Evolutionary conservation across 2,888 invertebrate genomes (phyloP).

Genomic region (Gibbula magus): DNA sequence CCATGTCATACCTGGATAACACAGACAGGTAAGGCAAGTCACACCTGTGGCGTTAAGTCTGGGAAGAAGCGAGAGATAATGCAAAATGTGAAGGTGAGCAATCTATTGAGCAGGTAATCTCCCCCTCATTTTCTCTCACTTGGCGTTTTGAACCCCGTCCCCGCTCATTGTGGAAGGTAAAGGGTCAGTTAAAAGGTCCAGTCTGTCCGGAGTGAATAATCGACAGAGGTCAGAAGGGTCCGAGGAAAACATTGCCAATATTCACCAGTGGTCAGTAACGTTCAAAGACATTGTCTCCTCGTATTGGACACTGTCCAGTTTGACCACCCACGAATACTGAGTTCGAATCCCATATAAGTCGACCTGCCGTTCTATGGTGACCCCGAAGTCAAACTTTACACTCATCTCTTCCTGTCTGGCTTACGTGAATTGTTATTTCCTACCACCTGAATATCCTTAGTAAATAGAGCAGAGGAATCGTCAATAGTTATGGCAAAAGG

Average conservation of each 20-base stretch:
- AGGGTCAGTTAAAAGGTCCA: neutral
- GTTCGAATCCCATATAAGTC: neutral
- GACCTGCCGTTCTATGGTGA: too few relatives aligned
- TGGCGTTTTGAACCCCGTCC: conserved; percentile 12
- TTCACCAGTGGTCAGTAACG: neutral
- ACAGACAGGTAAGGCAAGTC: conserved; percentile 5
- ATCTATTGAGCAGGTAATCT: conserved; percentile 7
- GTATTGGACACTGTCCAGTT: neutral
- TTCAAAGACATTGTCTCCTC: conserved; percentile 15
- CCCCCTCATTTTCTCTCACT: neutral
- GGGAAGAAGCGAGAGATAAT: neutral
- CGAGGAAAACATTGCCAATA: conserved; percentile 1
- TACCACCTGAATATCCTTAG: too few relatives aligned
- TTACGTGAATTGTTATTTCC: too few relatives aligned
- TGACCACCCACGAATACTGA: conserved; percentile 15
- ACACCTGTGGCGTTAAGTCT: neutral
- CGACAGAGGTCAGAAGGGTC: neutral
- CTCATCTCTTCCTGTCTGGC: neutral
- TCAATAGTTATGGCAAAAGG: too few relatives aligned
- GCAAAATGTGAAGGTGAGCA: neutral
- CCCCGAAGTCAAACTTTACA: neutral
- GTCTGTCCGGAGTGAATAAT: conserved; percentile 1
- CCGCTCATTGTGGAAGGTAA: neutral
- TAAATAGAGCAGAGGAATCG: too few relatives aligned
- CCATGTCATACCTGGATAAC: neutral